Percentiles rank a stretch among this genome's conserved stretches.
These are phyloP conservation scores for Corella eumyota DNA, from an alignment of 23 tunicate species.

Conservation along the genomic window DNA sequence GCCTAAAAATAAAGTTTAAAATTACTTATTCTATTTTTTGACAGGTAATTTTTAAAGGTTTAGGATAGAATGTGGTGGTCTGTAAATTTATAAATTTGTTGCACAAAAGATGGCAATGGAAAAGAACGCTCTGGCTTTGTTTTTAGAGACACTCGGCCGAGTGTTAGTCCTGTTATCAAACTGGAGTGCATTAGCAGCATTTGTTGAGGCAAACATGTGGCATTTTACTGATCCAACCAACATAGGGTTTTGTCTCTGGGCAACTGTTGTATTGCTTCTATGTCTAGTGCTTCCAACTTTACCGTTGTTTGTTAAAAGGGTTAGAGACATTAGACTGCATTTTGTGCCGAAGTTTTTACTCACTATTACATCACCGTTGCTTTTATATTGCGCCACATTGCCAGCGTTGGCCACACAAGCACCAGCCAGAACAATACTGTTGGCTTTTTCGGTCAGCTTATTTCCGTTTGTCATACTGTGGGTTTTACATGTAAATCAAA, in stretches of 20 bases:
- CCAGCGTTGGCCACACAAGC: conserved; percentile 12
- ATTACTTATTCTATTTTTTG: no score
- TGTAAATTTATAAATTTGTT: no score
- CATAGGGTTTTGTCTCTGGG: conserved; percentile 23
- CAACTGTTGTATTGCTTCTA: conserved; percentile 9
- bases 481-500: no score
- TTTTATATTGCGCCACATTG: conserved; percentile 14
- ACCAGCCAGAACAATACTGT: conserved; percentile 13
- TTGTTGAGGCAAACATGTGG: conserved; percentile 61
- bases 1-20: no score
- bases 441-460: conserved; percentile 9
- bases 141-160: no score
- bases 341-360: not conserved
- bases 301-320: conserved; percentile 5
- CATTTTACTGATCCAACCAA: conserved; percentile 57
- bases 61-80: no score
- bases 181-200: no score
- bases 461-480: not conserved
- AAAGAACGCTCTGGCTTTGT: no score
- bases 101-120: no score
- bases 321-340: not conserved
- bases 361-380: not conserved
- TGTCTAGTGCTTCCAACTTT: conserved; percentile 16
- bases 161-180: no score
- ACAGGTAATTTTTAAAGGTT: no score